These are phyloP conservation scores for Lordiphosa clarofinis DNA, from an alignment of 1,140 invertebrate genomes.

Conservation along the genomic window DNA sequence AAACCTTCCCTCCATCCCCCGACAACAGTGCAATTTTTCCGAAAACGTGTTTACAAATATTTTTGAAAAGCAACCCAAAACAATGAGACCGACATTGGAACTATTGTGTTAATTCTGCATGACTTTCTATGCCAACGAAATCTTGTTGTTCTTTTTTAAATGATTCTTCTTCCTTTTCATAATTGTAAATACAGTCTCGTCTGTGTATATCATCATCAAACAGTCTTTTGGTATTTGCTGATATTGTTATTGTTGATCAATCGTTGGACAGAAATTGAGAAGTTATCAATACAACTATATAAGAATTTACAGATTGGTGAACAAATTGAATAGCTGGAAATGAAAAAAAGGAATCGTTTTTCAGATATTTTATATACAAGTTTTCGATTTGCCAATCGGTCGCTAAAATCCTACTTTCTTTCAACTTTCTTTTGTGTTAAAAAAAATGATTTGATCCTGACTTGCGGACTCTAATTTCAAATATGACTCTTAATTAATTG, in stretches of 20 bases:
- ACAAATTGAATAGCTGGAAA: background rate
- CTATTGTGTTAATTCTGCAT: conserved; percentile 51
- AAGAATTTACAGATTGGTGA: background rate
- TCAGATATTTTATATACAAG: too few relatives aligned
- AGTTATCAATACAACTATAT: background rate
- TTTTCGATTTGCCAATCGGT: too few relatives aligned
- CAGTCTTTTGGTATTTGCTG: background rate
- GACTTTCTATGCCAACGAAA: conserved; percentile 44
- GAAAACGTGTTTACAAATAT: conserved; percentile 78
- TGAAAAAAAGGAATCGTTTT: too few relatives aligned
- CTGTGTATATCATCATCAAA: background rate
- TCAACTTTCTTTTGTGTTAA: too few relatives aligned
- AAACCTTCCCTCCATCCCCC: conserved; percentile 53
- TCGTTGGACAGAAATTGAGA: background rate
- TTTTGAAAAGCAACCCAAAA: conserved; percentile 62
- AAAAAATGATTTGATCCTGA: too few relatives aligned
- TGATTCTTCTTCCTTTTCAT: background rate
- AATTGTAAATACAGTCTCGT: background rate
- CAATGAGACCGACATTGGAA: conserved; percentile 41
- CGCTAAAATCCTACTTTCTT: too few relatives aligned
- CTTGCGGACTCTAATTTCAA: too few relatives aligned
- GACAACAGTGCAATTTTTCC: conserved; percentile 57
- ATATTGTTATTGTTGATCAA: conserved; percentile 1
- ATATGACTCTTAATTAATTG: too few relatives aligned
- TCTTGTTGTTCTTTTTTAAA: conserved; percentile 3